Conservation (phyloP, 92 coral and sea anemone genomes). For the Porites evermanni region DNA sequence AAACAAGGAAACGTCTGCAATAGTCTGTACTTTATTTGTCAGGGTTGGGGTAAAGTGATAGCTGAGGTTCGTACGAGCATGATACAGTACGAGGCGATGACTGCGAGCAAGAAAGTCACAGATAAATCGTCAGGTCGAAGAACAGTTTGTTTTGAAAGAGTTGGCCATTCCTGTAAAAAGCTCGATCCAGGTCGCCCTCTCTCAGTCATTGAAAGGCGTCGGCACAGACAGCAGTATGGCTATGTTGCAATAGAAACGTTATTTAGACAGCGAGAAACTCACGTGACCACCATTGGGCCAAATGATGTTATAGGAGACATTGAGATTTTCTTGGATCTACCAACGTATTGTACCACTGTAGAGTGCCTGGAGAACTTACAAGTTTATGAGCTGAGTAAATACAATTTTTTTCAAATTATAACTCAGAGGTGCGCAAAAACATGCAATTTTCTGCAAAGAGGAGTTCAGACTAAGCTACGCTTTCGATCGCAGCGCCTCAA, state of each 20-base stretch:
- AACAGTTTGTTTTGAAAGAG: background rate
- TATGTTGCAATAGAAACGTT: conserved; percentile 87
- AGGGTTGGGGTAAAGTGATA: conserved; percentile 83
- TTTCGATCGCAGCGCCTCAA: conserved; percentile 59
- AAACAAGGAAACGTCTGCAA: conserved; percentile 79
- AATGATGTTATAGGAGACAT: conserved; percentile 91
- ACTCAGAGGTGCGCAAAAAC: conserved; percentile 68
- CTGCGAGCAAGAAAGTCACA: conserved; percentile 8
- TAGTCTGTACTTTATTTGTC: conserved; percentile 74
- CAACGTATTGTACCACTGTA: conserved; percentile 80
- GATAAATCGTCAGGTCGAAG: background rate
- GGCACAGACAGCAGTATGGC: conserved; percentile 72
- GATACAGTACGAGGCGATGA: conserved; percentile 69
- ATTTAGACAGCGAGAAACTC: conserved; percentile 66
- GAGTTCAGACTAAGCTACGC: conserved; percentile 59
- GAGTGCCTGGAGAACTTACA: conserved; percentile 78
- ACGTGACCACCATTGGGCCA: conserved; percentile 82
- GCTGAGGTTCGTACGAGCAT: conserved; percentile 67
- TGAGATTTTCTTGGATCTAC: conserved; percentile 76
- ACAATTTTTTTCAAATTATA: conserved; percentile 71
- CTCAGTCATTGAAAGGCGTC: conserved; percentile 87
- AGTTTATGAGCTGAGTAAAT: conserved; percentile 80
- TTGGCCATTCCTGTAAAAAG: background rate
- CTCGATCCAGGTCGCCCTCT: conserved; percentile 67
- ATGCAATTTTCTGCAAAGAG: conserved; percentile 37